phyloP scores from a whole-genome alignment of 2,888 invertebrate genomes.

The Agrilus biguttatus region DNA sequence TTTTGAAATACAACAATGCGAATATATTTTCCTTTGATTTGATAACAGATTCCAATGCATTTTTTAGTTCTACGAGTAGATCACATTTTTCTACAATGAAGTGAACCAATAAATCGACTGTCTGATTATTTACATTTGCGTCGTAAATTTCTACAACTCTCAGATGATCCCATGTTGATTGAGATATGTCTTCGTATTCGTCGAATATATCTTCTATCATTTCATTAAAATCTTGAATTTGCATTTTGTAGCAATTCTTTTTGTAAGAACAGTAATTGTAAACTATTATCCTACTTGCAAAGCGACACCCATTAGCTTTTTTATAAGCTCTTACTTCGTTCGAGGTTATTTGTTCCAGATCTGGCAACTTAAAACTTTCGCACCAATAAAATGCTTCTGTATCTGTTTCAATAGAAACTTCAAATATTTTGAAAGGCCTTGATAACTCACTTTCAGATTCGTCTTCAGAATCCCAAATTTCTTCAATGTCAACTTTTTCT shows the following conservation, averaged over 20 bases:
- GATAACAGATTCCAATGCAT: no score
- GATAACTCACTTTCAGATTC: not conserved
- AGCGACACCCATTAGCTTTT: conserved; percentile 19
- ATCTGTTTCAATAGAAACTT: conserved; percentile 34
- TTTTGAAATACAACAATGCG: conserved; percentile 13
- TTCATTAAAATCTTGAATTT: conserved; percentile 8
- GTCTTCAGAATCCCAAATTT: conserved; percentile 14
- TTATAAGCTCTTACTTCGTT: conserved; percentile 36
- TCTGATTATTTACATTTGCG: conserved; percentile 18
- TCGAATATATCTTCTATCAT: conserved; percentile 10
- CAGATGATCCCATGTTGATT: conserved; percentile 29
- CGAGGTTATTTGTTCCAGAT: conserved; percentile 36
- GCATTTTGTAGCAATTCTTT: conserved; percentile 5
- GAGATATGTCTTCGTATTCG: conserved; percentile 18
- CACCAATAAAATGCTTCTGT: conserved; percentile 52
- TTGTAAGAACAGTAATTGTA: conserved; percentile 7
- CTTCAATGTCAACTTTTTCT: conserved; percentile 31
- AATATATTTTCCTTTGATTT: no score
- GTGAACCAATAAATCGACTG: conserved; percentile 31
- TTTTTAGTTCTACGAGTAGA: no score
- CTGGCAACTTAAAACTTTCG: conserved; percentile 38
- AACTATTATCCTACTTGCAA: conserved; percentile 28
- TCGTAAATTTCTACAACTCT: conserved; percentile 39
- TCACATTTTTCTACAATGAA: conserved; percentile 19
- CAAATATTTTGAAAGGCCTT: conserved; percentile 27